Evolutionary conservation across 2,113 vertebrate species (phyloP).

Genomic region (Maccullochella peelii): DNA sequence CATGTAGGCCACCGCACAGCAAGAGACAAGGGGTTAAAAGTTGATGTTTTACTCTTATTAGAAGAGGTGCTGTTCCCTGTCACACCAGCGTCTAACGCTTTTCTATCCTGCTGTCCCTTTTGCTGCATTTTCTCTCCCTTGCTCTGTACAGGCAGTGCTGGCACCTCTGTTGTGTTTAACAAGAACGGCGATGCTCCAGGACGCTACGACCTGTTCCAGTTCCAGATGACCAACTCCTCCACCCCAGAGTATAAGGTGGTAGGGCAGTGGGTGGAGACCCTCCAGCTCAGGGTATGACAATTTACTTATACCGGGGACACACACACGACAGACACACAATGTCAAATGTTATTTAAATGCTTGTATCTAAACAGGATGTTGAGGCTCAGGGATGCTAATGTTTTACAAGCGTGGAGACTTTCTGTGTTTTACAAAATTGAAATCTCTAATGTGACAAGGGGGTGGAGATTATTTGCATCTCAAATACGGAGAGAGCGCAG

Average conservation of each 20-base stretch:
- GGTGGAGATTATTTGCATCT: slow-evolving; percentile 46
- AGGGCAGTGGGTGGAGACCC: slow-evolving; percentile 82
- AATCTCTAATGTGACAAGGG: slow-evolving; percentile 30
- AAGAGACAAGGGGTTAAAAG: slow-evolving; percentile 34
- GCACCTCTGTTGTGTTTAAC: slow-evolving; percentile 82
- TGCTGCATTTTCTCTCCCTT: slow-evolving; percentile 15
- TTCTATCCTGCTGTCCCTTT: slow-evolving; percentile 1
- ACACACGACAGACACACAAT: not conserved
- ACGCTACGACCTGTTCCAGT: slow-evolving; percentile 86
- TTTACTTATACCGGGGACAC: not conserved
- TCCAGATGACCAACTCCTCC: slow-evolving; percentile 81
- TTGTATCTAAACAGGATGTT: slow-evolving; percentile 1
- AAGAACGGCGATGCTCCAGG: slow-evolving; percentile 83
- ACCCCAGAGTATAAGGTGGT: slow-evolving; percentile 76
- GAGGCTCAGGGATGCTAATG: not conserved
- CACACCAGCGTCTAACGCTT: slow-evolving; percentile 21
- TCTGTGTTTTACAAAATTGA: slow-evolving; percentile 32
- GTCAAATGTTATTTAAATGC: slow-evolving; percentile 21
- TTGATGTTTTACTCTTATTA: slow-evolving; percentile 12
- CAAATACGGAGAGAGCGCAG: slow-evolving; percentile 35
- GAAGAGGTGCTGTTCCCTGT: slow-evolving; percentile 1
- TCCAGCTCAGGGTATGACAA: slow-evolving; percentile 80
- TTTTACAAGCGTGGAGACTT: not conserved
- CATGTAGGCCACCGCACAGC: slow-evolving; percentile 11
- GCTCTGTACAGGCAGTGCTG: slow-evolving; percentile 78